These are phyloP conservation scores for Lypha dubia DNA, from an alignment of 2,888 invertebrate species.

Conservation along the genomic window DNA sequence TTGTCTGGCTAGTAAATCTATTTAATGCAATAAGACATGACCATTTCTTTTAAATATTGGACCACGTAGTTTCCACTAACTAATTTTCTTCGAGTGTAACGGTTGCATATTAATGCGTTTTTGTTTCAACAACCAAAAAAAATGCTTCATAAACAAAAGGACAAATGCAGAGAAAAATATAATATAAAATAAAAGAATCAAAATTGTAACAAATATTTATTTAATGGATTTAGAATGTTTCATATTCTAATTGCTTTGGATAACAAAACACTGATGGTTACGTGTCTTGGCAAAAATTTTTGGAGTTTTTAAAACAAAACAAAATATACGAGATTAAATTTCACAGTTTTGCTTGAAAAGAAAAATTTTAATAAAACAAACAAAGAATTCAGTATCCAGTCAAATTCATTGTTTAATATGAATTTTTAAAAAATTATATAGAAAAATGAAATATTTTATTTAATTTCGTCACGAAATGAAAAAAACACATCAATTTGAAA, in stretches of 20 bases:
- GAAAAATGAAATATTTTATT: not conserved
- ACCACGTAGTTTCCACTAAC: too few species aligned
- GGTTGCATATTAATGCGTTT: conserved; percentile 68
- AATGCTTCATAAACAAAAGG: conserved; percentile 42
- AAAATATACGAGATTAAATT: conserved; percentile 14
- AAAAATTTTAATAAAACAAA: conserved; percentile 8
- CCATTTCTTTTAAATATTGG: too few species aligned
- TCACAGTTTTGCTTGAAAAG: not conserved
- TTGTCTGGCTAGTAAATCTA: too few species aligned
- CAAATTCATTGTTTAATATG: too few species aligned
- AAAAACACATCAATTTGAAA: too few species aligned
- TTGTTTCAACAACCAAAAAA: conserved; percentile 9
- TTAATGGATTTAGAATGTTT: conserved; percentile 72
- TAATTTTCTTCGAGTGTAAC: conserved; percentile 24
- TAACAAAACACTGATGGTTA: conserved; percentile 68
- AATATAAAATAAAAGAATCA: conserved; percentile 49
- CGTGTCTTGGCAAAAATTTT: conserved; percentile 72
- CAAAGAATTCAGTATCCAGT: too few species aligned
- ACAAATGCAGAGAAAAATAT: conserved; percentile 19
- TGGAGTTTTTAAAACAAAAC: conserved; percentile 56
- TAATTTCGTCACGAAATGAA: too few species aligned
- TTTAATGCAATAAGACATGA: too few species aligned
- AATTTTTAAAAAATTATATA: too few species aligned
- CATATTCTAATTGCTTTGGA: conserved; percentile 71
- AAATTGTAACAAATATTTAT: conserved; percentile 68